phyloP scores from a whole-genome alignment of 2,797 vertebrate species.

The Gambusia yucatana region DNA sequence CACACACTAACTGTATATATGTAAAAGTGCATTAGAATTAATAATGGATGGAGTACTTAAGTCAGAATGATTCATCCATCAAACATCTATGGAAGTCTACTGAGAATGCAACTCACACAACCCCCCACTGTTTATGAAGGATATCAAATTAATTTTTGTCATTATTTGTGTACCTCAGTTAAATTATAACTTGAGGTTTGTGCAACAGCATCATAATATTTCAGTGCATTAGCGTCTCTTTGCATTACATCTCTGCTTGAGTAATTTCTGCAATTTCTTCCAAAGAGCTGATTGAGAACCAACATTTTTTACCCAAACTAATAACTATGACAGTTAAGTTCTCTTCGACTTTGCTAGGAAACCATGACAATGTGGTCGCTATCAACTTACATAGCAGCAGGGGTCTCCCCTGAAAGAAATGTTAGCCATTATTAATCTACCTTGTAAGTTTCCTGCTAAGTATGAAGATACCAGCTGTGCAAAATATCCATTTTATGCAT shows the following conservation, averaged over 20 bases:
- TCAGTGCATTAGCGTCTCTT: background rate
- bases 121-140: background rate
- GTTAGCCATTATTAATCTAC: slow-evolving; percentile 1
- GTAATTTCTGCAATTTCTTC: background rate
- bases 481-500: background rate
- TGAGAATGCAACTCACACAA: background rate
- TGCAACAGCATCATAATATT: background rate
- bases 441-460: background rate
- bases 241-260: background rate
- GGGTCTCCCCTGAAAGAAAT: background rate
- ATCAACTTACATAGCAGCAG: background rate
- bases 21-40: background rate
- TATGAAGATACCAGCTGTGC: slow-evolving; percentile 2
- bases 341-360: background rate
- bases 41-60: background rate
- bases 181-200: slow-evolving; percentile 2
- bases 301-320: background rate
- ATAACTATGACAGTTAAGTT: background rate
- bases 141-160: background rate
- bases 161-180: background rate
- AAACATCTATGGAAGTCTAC: background rate
- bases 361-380: background rate
- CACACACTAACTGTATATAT: background rate
- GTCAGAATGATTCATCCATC: background rate
- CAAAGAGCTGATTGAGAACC: background rate